phyloP scores from a whole-genome alignment of 2,888 invertebrate species.

The Hypomecis atomaria region DNA sequence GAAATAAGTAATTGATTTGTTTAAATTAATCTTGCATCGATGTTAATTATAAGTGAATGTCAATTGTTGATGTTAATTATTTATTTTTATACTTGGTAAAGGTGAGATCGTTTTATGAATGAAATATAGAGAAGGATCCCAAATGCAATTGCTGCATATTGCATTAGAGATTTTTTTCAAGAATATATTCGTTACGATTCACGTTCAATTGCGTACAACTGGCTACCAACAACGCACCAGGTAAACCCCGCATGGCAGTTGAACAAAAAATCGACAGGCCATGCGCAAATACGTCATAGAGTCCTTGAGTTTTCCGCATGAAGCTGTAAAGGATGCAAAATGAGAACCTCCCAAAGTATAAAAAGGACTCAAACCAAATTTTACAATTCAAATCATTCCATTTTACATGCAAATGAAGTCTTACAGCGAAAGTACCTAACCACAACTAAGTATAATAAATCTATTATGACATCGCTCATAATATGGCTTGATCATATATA shows the following conservation, averaged over 20 bases:
- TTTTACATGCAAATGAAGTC: too few species aligned
- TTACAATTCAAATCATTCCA: not conserved
- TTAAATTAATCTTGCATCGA: too few species aligned
- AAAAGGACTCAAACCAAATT: not conserved
- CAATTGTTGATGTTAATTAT: too few species aligned
- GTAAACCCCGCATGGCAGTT: constrained; percentile 23
- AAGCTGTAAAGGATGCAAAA: constrained; percentile 1
- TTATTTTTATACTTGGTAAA: too few species aligned
- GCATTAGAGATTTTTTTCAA: not conserved
- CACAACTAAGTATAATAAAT: too few species aligned
- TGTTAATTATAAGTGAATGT: too few species aligned
- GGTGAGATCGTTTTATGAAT: too few species aligned
- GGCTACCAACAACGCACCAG: not conserved
- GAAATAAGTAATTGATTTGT: too few species aligned
- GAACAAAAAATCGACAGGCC: constrained; percentile 16
- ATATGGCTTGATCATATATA: too few species aligned
- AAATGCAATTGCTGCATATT: not conserved
- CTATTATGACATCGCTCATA: too few species aligned
- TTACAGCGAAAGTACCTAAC: too few species aligned
- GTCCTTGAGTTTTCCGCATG: constrained; percentile 12
- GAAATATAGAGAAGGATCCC: not conserved
- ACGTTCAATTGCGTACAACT: not conserved
- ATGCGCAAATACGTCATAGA: constrained; percentile 32
- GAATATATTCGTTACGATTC: not conserved
- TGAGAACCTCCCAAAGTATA: not conserved